phyloP scores from a whole-genome alignment of 2,113 vertebrate genomes.

The Mus spicilegus region DNA sequence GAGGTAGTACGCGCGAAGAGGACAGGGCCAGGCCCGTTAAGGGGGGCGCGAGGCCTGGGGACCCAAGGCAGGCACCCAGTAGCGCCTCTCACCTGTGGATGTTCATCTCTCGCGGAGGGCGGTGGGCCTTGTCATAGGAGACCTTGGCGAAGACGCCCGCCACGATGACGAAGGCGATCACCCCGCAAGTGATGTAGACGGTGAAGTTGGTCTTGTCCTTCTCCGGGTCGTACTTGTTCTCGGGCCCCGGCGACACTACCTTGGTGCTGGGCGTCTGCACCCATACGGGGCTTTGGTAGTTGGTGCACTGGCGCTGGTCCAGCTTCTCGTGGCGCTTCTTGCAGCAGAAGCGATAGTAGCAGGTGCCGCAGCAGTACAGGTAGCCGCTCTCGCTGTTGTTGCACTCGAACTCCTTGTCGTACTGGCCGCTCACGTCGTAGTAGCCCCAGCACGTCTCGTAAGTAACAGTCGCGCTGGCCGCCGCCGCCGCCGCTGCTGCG shows the following conservation, averaged over 20 bases:
- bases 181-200: conserved; percentile 98
- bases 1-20: neutral
- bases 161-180: conserved; percentile 97
- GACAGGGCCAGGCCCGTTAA: accelerated
- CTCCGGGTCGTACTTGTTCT: conserved; percentile 94
- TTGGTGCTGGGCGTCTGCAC: conserved; percentile 90
- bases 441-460: conserved; percentile 97
- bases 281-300: conserved; percentile 94
- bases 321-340: conserved; percentile 96
- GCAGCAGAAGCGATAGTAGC: conserved; percentile 99
- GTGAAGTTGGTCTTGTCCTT: conserved; percentile 98
- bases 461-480: conserved; percentile 84
- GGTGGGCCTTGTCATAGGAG: conserved; percentile 98
- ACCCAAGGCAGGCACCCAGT: neutral
- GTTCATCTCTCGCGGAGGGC: conserved; percentile 99
- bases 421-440: conserved; percentile 99
- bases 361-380: conserved; percentile 99
- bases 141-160: conserved; percentile 97
- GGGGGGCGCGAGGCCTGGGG: neutral
- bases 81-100: conserved; percentile 94
- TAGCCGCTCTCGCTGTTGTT: conserved; percentile 98
- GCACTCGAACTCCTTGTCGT: conserved; percentile 97
- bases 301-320: conserved; percentile 95
- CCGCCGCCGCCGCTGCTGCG: conserved; percentile 82
- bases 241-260: conserved; percentile 86